Base-by-base conservation (phyloP, 2,888 invertebrate species). In the Aethes cnicana region DNA sequence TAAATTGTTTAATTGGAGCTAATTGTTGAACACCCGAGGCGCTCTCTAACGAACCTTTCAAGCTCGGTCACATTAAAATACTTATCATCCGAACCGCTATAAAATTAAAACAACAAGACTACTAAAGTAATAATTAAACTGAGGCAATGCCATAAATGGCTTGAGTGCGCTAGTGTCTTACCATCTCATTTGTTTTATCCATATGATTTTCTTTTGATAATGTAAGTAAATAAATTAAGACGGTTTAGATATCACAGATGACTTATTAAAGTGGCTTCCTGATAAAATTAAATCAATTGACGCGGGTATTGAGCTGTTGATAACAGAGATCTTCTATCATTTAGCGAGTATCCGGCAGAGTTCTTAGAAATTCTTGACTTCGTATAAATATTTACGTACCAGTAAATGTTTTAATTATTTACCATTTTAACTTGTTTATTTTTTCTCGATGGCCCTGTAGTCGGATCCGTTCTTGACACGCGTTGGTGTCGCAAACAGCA, bases 1-100 rank as follows among this genome's bases (percentile, higher is more conserved):
- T 66, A 68, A 74, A 76, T 77, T 76, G 71, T 71, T 81, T 76
- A 76, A 80, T 77, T 74, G 60, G 62, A 66, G 65, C 69, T 77
- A 74, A 77, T 76, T 74, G 67, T 44, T 32, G 57, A 60, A 57
- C 53, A 52, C 57, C 56, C 53, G 53, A 25, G 47, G 55, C 47
- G 57, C 47, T 56, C 62, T 55, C 63, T 61, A 61, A 62, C 57
- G 63, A 56, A 60, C 54, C 47, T 57, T 26, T 50, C 44, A 33
- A 52, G 25, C 37, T 26, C 6, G 11, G 33, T 32, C 33, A 44
- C 39, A 12, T n/a, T 28, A 52, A 20, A 37, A 44, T 30, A 33
- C 37, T 44, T 46, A 33, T 46, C 36, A 33, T 17, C 6, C 20
- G 12, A 42, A 49, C 35, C 11, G 49, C 4, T 16, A 23, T 43